Evolutionary conservation across 2,797 vertebrate species (phyloP).

Genomic region (Peromyscus melanophrys): DNA sequence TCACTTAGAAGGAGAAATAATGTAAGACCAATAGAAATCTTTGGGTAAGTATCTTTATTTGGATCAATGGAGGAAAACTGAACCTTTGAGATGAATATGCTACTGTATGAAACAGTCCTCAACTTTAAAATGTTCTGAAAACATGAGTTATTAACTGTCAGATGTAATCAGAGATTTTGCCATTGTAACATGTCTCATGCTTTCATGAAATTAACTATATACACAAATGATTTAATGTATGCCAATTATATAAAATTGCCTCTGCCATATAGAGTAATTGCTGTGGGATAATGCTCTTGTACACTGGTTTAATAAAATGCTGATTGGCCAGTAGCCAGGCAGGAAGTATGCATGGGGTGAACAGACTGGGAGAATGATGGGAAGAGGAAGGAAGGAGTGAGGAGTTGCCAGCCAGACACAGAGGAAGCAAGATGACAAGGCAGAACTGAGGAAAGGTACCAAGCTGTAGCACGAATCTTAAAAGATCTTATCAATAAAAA

Average conservation of each 20-base stretch:
- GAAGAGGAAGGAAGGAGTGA: too few relatives aligned
- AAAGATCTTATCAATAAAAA: too few relatives aligned
- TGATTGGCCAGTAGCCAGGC: too few relatives aligned
- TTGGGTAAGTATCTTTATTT: neutral
- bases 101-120: neutral
- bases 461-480: too few relatives aligned
- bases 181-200: neutral
- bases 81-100: neutral
- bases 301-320: too few relatives aligned
- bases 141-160: neutral
- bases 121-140: neutral
- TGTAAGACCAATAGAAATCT: neutral
- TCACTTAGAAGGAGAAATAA: slow-evolving; percentile 3
- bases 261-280: neutral
- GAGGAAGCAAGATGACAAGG: too few relatives aligned
- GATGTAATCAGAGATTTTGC: neutral
- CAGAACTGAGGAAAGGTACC: too few relatives aligned
- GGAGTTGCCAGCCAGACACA: too few relatives aligned
- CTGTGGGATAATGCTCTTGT: too few relatives aligned
- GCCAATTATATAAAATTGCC: neutral
- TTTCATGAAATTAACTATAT: neutral
- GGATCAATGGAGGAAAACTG: neutral
- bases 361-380: too few relatives aligned
- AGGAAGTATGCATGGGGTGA: too few relatives aligned
- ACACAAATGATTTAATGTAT: slow-evolving; percentile 14